Conservation (phyloP, 1,140 invertebrate species). For the Meloidogyne exigua region DNA sequence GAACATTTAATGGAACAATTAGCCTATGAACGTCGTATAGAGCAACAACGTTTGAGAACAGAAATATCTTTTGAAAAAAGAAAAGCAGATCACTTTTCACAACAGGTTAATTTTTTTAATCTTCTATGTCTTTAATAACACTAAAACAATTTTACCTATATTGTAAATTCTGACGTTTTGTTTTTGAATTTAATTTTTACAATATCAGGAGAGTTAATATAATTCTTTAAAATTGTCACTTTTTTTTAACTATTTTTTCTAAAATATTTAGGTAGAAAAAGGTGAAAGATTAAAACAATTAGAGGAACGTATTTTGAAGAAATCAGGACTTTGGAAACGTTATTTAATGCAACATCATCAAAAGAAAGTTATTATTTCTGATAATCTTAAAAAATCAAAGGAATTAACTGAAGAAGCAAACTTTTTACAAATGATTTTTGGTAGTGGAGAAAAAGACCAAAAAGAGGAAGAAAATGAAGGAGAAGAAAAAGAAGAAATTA, state of each 20-base stretch:
- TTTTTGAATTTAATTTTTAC: too few species aligned
- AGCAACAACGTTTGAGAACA: conserved; percentile 78
- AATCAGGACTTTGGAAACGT: conserved; percentile 46
- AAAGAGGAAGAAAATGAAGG: too few species aligned
- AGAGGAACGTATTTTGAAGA: conserved; percentile 37
- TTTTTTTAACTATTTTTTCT: background rate
- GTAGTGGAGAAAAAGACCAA: conserved; percentile 12
- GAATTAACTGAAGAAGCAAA: conserved; percentile 35
- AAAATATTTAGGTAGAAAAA: conserved; percentile 30
- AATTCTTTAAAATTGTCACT: background rate
- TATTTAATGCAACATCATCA: conserved; percentile 38
- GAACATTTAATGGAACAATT: conserved; percentile 85
- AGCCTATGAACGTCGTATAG: conserved; percentile 82
- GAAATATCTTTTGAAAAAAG: conserved; percentile 75
- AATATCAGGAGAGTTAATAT: too few species aligned
- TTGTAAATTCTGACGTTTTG: too few species aligned
- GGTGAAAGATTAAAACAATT: conserved; percentile 17
- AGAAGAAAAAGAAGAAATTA: background rate
- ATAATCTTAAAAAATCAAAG: conserved; percentile 29
- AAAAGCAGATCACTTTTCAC: conserved; percentile 80
- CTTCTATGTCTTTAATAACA: too few species aligned
- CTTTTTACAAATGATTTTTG: conserved; percentile 47
- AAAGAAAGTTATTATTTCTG: conserved; percentile 27
- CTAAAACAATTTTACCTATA: too few species aligned
- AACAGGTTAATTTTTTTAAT: conserved; percentile 70